Base-by-base conservation (phyloP, 2,113 vertebrate genomes). In the Takifugu bimaculatus region DNA sequence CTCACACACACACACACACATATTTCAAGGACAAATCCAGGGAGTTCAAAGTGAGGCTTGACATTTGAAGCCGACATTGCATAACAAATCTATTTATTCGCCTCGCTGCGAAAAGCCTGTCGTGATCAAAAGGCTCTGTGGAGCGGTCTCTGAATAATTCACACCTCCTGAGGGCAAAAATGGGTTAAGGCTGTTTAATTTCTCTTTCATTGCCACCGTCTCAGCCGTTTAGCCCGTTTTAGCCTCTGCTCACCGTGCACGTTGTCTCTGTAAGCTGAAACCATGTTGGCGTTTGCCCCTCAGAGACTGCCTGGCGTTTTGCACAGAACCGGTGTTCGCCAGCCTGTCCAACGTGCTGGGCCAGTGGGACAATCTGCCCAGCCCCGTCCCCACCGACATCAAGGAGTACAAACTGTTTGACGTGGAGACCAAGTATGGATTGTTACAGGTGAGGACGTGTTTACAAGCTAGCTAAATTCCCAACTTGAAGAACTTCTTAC, bases 221-320 rank as follows among this genome's bases (percentile, higher is more conserved):
- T 63, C 5, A n/a, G 57, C 26, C 11, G 35, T 39, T 39, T 39
- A 11, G 35, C 35, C 11, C 11, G 35, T 39, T 39, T 39, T 10
- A 39, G 35, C 35, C 35, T 39, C 11, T 39, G 1, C 7, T 39
- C 35, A 39, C 35, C 11, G 35, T 39, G 7, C 11, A 10, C 35
- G 11, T 39, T 11, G 35, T 39, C 7, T 39, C 35, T 39, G 35
- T 39, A 39, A 39, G 35, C 35, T 39, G 29, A 3, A 15, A 28
- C 68, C 50, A 68, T 49, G 26, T 71, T 70, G 7, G 51, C 2
- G 20, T 69, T 14, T 49, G 29, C 15, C 13, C 75, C 27, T 66
- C 42, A 99, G 97, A 69, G 97, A 99, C 88, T 97, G 94, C 78
- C 85, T 99, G 86, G 97, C 96, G 3, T 99, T 99, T 92, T 98